phyloP scores from a whole-genome alignment of 2,888 invertebrate genomes.

The Nowickia ferox region DNA sequence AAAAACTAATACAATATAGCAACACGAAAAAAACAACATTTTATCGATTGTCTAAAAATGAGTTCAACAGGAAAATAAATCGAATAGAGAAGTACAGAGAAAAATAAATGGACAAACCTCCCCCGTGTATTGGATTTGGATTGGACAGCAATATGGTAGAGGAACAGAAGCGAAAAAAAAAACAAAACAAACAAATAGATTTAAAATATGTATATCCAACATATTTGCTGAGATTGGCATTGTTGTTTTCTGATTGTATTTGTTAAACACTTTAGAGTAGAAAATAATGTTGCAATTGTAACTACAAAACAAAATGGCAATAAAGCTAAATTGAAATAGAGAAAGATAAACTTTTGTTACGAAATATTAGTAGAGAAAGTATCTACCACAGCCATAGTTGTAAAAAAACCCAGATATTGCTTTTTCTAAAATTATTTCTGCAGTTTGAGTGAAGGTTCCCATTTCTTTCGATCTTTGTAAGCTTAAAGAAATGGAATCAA shows the following conservation, averaged over 20 bases:
- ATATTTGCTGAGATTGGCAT: slow-evolving; percentile 51
- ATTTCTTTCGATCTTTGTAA: too few species aligned
- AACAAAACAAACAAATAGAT: slow-evolving; percentile 28
- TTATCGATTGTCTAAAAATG: slow-evolving; percentile 58
- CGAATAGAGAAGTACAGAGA: slow-evolving; percentile 13
- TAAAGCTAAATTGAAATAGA: slow-evolving; percentile 36
- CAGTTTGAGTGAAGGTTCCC: too few species aligned
- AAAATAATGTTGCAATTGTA: slow-evolving; percentile 60
- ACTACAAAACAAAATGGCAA: slow-evolving; percentile 48
- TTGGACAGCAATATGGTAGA: slow-evolving; percentile 46
- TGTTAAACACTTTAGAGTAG: slow-evolving; percentile 65
- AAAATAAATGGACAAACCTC: slow-evolving; percentile 52
- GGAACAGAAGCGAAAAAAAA: slow-evolving; percentile 13
- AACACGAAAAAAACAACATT: slow-evolving; percentile 28
- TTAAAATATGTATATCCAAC: slow-evolving; percentile 11
- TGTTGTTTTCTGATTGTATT: slow-evolving; percentile 62
- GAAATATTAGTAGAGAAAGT: background rate
- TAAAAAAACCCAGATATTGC: background rate
- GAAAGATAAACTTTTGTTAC: slow-evolving; percentile 9
- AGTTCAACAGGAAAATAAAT: slow-evolving; percentile 39
- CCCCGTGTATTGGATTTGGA: slow-evolving; percentile 51
- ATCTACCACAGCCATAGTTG: background rate
- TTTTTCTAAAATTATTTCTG: background rate
- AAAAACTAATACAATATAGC: background rate
- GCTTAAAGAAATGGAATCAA: too few species aligned